These are phyloP conservation scores for Parapsyche elsis DNA, from an alignment of 1,140 invertebrate species.

Conservation along the genomic window DNA sequence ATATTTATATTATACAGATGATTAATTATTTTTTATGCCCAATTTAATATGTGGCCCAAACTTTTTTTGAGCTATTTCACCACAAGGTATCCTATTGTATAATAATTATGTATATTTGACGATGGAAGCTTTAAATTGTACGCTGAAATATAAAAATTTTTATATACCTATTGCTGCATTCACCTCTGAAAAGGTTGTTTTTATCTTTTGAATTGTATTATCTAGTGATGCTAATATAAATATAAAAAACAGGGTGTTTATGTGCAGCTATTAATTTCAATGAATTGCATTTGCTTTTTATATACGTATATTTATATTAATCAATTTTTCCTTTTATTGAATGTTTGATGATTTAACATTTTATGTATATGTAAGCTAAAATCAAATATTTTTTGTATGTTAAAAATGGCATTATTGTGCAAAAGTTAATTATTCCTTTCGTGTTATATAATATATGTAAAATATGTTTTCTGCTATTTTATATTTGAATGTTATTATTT, in stretches of 20 bases:
- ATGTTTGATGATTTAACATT: neutral
- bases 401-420: neutral
- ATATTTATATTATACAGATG: neutral
- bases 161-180: neutral
- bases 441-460: neutral
- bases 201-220: neutral
- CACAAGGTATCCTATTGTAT: neutral
- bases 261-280: neutral
- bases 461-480: neutral
- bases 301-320: neutral
- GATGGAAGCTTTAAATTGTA: neutral
- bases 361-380: neutral
- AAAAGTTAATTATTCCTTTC: neutral
- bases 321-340: neutral
- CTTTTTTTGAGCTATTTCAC: neutral
- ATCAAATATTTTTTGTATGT: neutral
- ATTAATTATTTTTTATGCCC: too few species aligned
- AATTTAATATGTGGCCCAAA: too few species aligned
- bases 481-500: slow-evolving; percentile 5
- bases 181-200: neutral
- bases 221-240: neutral
- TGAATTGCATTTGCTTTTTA: slow-evolving; percentile 4
- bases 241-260: neutral
- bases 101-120: neutral
- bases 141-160: neutral